phyloP scores from a whole-genome alignment of 2,113 vertebrate species.

The Plecturocebus donacophilus region DNA sequence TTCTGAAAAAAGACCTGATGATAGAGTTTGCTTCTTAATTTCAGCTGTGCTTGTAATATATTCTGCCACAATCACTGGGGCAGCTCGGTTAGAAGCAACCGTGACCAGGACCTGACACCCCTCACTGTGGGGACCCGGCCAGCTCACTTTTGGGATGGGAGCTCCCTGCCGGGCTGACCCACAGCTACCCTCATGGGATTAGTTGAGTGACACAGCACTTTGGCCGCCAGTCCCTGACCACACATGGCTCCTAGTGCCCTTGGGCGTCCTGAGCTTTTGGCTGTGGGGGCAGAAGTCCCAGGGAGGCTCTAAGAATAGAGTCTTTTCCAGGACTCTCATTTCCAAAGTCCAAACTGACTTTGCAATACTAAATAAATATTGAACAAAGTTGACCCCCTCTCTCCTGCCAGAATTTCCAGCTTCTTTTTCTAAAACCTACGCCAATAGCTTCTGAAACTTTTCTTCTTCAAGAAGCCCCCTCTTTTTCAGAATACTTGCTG shows the following conservation, averaged over 20 bases:
- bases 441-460: not conserved
- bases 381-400: not conserved
- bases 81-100: not conserved
- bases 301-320: not conserved
- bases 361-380: not conserved
- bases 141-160: not conserved
- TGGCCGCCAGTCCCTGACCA: not conserved
- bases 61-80: not conserved
- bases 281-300: not conserved
- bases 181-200: not conserved
- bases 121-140: fast-evolving
- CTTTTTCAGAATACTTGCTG: not conserved
- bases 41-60: not conserved
- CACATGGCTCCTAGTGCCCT: not conserved
- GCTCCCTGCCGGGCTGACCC: fast-evolving
- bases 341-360: slow-evolving; percentile 27
- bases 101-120: not conserved
- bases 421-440: not conserved
- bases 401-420: not conserved
- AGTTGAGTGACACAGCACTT: not conserved
- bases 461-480: not conserved
- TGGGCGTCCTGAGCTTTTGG: not conserved
- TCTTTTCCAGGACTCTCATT: not conserved
- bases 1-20: not conserved
- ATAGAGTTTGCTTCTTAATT: not conserved